These are phyloP conservation scores for Eonycteris spelaea DNA, from an alignment of 2,113 vertebrate species.

Conservation along the genomic window DNA sequence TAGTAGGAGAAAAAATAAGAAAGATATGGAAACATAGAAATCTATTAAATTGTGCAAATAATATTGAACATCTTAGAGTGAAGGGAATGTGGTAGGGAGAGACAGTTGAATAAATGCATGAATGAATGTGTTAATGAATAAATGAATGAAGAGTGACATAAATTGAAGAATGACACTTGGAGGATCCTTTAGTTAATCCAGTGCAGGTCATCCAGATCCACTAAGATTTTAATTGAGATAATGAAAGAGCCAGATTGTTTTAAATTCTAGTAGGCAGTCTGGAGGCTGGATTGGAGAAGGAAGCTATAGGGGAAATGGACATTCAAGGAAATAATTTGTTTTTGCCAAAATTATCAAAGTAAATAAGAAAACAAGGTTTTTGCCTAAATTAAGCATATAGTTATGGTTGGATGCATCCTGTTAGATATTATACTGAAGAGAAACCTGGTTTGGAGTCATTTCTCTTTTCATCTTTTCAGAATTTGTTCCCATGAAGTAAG, in stretches of 20 bases:
- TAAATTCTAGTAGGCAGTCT: not conserved
- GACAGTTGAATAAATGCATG: not conserved
- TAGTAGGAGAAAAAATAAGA: not conserved
- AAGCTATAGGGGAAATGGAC: not conserved
- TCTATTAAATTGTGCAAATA: not conserved
- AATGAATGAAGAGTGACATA: not conserved
- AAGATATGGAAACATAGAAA: not conserved
- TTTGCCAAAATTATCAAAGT: not conserved
- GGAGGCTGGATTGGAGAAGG: not conserved
- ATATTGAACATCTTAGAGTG: not conserved
- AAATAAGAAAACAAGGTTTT: slow-evolving; percentile 6
- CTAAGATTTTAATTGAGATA: slow-evolving; percentile 29
- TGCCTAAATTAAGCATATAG: not conserved
- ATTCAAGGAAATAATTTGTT: not conserved
- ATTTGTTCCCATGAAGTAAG: slow-evolving; percentile 32
- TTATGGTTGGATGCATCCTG: not conserved
- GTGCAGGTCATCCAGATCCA: not conserved
- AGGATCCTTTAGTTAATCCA: not conserved
- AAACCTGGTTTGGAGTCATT: not conserved
- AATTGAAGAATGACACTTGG: not conserved
- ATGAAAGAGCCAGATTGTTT: not conserved
- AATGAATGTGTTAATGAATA: not conserved
- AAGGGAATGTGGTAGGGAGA: not conserved
- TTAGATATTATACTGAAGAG: not conserved
- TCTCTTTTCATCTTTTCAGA: slow-evolving; percentile 51